phyloP scores from a whole-genome alignment of 2,113 vertebrate species.

The Piprites chloris region DNA sequence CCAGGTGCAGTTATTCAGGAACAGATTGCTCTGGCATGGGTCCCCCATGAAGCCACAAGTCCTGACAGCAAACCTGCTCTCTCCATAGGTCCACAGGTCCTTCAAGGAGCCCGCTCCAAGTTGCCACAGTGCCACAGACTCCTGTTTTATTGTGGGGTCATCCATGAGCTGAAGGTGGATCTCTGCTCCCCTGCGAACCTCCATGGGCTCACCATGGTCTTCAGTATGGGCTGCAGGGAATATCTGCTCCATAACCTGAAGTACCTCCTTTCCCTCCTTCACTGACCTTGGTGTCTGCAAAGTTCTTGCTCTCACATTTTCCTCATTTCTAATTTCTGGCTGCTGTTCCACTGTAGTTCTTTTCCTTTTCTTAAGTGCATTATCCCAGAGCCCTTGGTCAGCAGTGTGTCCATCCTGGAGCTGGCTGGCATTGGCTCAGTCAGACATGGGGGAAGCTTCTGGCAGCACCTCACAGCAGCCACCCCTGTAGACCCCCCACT shows the following conservation, averaged over 20 bases:
- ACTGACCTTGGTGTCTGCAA: background rate
- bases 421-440: background rate
- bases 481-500: background rate
- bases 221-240: fast-evolving
- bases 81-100: background rate
- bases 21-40: background rate
- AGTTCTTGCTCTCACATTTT: background rate
- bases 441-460: background rate
- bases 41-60: background rate
- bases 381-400: background rate
- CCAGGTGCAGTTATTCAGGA: background rate
- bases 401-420: background rate
- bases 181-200: background rate
- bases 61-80: background rate
- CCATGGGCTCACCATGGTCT: fast-evolving
- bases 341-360: background rate
- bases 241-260: background rate
- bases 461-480: background rate
- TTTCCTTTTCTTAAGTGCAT: background rate
- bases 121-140: background rate
- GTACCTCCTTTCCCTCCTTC: background rate
- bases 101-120: background rate
- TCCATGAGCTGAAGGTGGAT: background rate
- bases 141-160: background rate
- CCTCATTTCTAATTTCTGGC: background rate